Percentiles rank a stretch among this genome's conserved stretches.
These are phyloP conservation scores for Eretmocerus hayati DNA, from an alignment of 2,888 invertebrate species.

Conservation along the genomic window DNA sequence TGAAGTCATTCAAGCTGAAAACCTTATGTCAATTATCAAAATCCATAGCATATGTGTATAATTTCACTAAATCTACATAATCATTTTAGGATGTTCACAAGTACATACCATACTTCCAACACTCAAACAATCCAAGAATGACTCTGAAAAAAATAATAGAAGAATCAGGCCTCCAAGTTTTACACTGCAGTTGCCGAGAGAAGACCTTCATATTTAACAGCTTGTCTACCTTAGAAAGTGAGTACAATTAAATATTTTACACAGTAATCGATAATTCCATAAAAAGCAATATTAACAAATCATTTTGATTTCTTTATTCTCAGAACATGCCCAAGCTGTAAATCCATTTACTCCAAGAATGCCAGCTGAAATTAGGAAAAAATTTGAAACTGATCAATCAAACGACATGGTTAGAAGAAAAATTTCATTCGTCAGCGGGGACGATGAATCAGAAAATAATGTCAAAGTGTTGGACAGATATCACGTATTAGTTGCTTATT, in stretches of 20 bases:
- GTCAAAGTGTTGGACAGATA: constrained; percentile 45
- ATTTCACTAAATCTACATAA: background rate
- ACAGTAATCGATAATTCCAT: constrained; percentile 1
- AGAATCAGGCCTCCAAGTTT: constrained; percentile 56
- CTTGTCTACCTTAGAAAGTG: constrained; percentile 50
- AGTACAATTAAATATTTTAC: constrained; percentile 1
- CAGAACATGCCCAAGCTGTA: constrained; percentile 62
- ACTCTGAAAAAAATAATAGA: constrained; percentile 52
- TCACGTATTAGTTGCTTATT: constrained; percentile 35
- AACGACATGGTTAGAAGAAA: constrained; percentile 49
- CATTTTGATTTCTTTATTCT: constrained; percentile 28
- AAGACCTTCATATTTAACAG: constrained; percentile 56
- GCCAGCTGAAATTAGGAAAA: constrained; percentile 52
- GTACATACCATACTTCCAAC: constrained; percentile 64
- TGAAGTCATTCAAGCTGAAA: too few species aligned
- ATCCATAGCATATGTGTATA: background rate
- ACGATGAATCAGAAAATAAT: constrained; percentile 44
- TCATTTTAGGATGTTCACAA: constrained; percentile 52
- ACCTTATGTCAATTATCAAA: constrained; percentile 5
- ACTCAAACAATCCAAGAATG: constrained; percentile 54
- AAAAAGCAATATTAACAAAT: background rate
- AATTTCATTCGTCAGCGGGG: constrained; percentile 44
- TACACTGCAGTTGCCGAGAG: constrained; percentile 55
- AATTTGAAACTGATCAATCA: constrained; percentile 59
- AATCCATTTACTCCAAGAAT: constrained; percentile 63